These are phyloP conservation scores for Cyprinella venusta DNA, from an alignment of 2,797 vertebrate genomes.

Conservation along the genomic window DNA sequence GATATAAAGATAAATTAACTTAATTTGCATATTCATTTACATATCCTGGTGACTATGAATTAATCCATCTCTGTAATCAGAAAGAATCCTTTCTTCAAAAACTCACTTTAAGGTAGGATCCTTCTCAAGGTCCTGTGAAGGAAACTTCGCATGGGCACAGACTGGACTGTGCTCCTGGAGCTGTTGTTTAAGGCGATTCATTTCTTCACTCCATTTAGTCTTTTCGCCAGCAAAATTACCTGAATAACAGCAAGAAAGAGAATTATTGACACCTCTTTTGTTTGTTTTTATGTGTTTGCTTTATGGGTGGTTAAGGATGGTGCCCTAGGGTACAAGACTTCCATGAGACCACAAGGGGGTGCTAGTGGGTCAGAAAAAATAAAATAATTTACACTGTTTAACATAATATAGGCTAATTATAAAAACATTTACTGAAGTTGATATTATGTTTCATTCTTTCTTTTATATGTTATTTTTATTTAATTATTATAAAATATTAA, in stretches of 20 bases:
- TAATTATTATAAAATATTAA: background rate
- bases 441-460: background rate
- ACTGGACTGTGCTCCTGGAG: background rate
- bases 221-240: background rate
- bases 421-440: no score
- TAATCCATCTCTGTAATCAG: background rate
- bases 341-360: background rate
- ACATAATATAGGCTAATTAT: no score
- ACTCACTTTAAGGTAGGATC: conserved; percentile 17
- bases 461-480: background rate
- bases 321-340: background rate
- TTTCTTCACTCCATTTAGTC: background rate
- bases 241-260: background rate
- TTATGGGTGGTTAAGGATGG: background rate
- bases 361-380: background rate
- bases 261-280: background rate
- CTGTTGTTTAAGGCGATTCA: background rate
- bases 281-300: background rate
- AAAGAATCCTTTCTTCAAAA: background rate
- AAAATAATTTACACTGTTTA: background rate
- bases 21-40: background rate
- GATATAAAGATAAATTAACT: background rate
- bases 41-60: background rate
- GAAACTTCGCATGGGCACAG: background rate
- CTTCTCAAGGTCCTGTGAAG: background rate